These are phyloP conservation scores for Psittacus erithacus DNA, from an alignment of 2,113 vertebrate genomes.

Conservation along the genomic window DNA sequence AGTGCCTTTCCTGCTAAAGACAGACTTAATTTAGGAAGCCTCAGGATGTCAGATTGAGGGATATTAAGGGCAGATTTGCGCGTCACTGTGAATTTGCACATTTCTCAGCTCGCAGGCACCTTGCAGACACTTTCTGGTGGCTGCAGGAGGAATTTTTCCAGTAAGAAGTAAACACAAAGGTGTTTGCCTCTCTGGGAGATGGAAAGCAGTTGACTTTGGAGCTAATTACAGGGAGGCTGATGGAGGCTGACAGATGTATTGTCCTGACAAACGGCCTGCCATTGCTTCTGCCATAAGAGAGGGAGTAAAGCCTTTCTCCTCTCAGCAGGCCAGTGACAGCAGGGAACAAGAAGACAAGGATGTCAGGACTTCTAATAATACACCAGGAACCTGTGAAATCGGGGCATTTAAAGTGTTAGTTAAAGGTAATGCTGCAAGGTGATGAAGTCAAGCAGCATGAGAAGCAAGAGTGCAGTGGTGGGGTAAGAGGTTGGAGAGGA, in stretches of 20 bases:
- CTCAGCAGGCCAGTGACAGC: neutral
- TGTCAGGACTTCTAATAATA: constrained; percentile 63
- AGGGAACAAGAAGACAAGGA: constrained; percentile 23
- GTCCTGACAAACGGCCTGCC: neutral
- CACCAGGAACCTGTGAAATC: neutral
- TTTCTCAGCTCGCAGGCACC: neutral
- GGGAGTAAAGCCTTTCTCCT: neutral
- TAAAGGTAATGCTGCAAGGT: neutral
- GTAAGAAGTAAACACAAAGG: constrained; percentile 3
- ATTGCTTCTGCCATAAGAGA: neutral
- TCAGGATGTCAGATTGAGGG: rapidly evolving
- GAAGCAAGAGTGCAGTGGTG: neutral
- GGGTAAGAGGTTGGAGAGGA: neutral
- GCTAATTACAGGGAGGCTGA: constrained; percentile 39
- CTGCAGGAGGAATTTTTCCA: neutral
- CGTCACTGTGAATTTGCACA: neutral
- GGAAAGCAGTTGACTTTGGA: constrained; percentile 16
- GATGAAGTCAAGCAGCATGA: neutral
- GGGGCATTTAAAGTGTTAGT: neutral
- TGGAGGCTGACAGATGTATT: constrained; percentile 1
- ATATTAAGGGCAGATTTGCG: neutral
- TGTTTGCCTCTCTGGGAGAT: constrained; percentile 43
- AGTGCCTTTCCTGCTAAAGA: neutral
- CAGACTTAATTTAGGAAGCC: rapidly evolving
- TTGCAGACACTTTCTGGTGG: neutral